Evolutionary conservation across 2,113 vertebrate species (phyloP), one percentile per base, ranked within the genome.

Genomic region (Tinamus guttatus): DNA sequence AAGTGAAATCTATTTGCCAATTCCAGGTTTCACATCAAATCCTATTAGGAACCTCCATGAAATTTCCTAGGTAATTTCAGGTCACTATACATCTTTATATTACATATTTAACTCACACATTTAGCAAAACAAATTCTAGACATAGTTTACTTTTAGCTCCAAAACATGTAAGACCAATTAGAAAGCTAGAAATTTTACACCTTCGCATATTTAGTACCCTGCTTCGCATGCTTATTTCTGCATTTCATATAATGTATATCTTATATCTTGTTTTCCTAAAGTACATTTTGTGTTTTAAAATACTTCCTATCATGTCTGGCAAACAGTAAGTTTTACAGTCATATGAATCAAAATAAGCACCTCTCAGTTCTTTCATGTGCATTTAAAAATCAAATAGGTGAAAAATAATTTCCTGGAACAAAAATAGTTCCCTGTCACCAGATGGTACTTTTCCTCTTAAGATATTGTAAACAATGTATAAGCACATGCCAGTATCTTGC

Each of bases 401-500:
- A 79, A 91, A 86, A 91, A 58, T 59, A 60, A 80, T 79, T 68
- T 84, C 52, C 52, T 41, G 70, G 67, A 80, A 65, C 43, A 67
- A 76, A 34, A 88, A 34, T 22, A 52, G 32, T 30, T 60, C 54
- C 21, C 43, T 85, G 59, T 87, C 84, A 63, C 58, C 60, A 81
- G 43, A 95, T 59, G 25, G 28, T 63, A 77, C 47, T 84, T 90
- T 65, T 49, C 36, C 34, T 69, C 56, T 90, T 38, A 90, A 79
- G 43, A 58, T 65, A 58, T 22, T 91, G 94, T 89, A 77, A 87
- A 71, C 38, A 83, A 65, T 30, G 27, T 54, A 75, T 70, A 79
- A 87, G 34, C 75, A 94, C 77, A 89, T 86, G 28, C 58, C 51
- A 85, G 45, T 69, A 80, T 92, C 96, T 92, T 81, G 49, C 51